phyloP scores from a whole-genome alignment of 2,888 invertebrate genomes.

The Scaptomyza polygonia region DNA sequence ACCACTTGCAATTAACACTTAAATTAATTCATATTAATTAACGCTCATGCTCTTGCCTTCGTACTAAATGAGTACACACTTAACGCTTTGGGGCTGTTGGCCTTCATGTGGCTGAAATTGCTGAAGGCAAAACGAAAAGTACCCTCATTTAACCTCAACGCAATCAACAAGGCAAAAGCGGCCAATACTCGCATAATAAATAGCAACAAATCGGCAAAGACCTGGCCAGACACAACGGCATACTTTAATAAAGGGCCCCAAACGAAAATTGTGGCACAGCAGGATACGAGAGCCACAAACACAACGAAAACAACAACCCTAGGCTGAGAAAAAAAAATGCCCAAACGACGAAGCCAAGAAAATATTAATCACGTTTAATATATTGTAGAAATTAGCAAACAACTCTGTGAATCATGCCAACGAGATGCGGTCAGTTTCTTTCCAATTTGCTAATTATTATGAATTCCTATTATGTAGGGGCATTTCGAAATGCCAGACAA shows the following conservation, averaged over 20 bases:
- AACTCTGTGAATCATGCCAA: slow-evolving; percentile 25
- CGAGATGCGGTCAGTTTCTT: slow-evolving; percentile 17
- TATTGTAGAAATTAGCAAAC: slow-evolving; percentile 69
- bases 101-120: slow-evolving; percentile 58
- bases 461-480: slow-evolving; percentile 32
- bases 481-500: background rate
- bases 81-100: slow-evolving; percentile 67
- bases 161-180: slow-evolving; percentile 72
- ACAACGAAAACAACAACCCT: slow-evolving; percentile 18
- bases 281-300: slow-evolving; percentile 49
- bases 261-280: slow-evolving; percentile 67
- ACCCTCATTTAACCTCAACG: slow-evolving; percentile 71
- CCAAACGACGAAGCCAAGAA: slow-evolving; percentile 35
- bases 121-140: slow-evolving; percentile 42
- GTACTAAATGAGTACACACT: slow-evolving; percentile 71
- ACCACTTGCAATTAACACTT: slow-evolving; percentile 77
- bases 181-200: slow-evolving; percentile 68
- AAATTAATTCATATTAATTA: slow-evolving; percentile 80
- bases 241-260: slow-evolving; percentile 70
- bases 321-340: slow-evolving; percentile 7
- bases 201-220: slow-evolving; percentile 65
- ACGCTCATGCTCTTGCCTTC: slow-evolving; percentile 48
- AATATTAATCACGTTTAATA: slow-evolving; percentile 78
- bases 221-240: slow-evolving; percentile 67
- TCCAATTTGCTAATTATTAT: slow-evolving; percentile 63